A percentile compares a stretch with the other conserved stretches of the same genome.
phyloP scores from a whole-genome alignment of 2,797 vertebrate species.

The Graptemys geographica region DNA sequence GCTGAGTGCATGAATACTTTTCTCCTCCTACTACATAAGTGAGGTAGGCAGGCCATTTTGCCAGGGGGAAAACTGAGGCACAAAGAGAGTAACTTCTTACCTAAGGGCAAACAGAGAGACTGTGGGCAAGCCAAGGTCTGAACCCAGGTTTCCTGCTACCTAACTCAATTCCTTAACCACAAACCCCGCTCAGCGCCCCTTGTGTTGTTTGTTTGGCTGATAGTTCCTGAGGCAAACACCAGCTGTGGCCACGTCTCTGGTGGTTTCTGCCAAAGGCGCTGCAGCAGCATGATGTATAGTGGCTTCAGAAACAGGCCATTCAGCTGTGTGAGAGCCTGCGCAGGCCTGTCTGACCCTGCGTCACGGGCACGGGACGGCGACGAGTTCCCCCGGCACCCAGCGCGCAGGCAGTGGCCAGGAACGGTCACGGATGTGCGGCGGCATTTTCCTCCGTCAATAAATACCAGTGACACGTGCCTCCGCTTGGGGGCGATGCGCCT shows the following conservation, averaged over 20 bases:
- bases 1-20: no score
- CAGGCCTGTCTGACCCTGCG: background rate
- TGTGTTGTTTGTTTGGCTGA: background rate
- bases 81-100: background rate
- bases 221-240: background rate
- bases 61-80: background rate
- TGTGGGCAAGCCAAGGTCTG: background rate
- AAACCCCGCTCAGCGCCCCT: background rate
- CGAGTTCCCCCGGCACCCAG: no score
- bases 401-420: no score
- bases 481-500: no score
- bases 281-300: fast-evolving
- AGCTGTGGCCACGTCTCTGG: background rate
- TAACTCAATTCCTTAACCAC: background rate
- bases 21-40: no score
- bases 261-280: background rate
- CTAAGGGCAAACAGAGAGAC: background rate
- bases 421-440: no score
- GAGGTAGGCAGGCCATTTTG: no score
- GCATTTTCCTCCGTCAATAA: no score
- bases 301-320: background rate
- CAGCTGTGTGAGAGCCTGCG: no score
- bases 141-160: background rate
- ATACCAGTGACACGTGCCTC: no score
- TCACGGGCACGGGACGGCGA: no score